phyloP scores from a whole-genome alignment of 2,113 vertebrate species.

The Sminthopsis crassicaudata region DNA sequence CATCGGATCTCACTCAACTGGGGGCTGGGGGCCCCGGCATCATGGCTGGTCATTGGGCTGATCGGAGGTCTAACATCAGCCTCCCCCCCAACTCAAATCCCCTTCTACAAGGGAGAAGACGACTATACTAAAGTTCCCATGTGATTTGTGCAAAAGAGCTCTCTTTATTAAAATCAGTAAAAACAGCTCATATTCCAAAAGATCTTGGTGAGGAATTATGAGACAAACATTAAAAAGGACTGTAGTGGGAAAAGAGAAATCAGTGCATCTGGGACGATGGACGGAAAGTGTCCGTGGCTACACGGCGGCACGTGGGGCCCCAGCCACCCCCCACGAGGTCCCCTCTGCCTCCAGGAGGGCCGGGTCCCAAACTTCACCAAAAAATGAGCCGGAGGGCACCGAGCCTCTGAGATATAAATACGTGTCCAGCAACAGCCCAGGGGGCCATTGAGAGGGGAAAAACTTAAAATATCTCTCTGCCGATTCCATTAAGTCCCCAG shows the following conservation, averaged over 20 bases:
- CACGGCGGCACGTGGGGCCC: neutral
- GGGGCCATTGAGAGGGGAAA: neutral
- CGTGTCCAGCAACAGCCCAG: neutral
- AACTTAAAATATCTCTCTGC: neutral
- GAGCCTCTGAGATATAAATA: neutral
- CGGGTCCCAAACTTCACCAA: neutral
- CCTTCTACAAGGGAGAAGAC: neutral
- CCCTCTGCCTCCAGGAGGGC: neutral
- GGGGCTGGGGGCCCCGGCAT: no score
- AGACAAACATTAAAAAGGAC: neutral
- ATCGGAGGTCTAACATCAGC: no score
- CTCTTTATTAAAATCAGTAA: conserved; percentile 80
- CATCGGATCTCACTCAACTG: neutral
- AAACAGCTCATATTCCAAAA: conserved; percentile 78
- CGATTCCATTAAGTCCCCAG: neutral
- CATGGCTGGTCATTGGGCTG: no score
- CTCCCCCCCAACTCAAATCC: no score
- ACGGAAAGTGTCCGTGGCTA: neutral
- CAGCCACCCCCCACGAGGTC: neutral
- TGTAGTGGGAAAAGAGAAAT: neutral
- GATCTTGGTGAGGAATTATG: conserved; percentile 27
- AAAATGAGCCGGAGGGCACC: neutral
- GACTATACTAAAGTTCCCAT: neutral
- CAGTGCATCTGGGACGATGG: conserved; percentile 11
- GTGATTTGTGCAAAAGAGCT: conserved; percentile 75